A percentile compares a stretch with the other conserved stretches of the same genome.
phyloP scores from a whole-genome alignment of 1,140 invertebrate species.

The Trissolcus basalis region DNA sequence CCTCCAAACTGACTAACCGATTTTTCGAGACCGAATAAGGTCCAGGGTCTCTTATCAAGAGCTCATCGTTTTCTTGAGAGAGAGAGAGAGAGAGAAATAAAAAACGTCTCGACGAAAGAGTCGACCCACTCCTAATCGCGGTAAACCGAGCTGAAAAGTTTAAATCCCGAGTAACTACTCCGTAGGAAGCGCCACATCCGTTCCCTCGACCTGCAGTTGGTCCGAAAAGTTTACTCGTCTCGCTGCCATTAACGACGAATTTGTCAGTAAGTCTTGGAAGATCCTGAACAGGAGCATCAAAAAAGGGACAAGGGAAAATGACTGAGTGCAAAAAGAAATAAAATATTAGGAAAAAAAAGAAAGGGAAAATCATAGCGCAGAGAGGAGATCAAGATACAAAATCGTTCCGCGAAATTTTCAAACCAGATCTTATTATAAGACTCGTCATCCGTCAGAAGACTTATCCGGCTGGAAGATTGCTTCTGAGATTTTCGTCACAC shows the following conservation, averaged over 20 bases:
- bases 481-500: slow-evolving; percentile 16
- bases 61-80: slow-evolving; percentile 8
- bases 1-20: slow-evolving; percentile 10
- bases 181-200: slow-evolving; percentile 28
- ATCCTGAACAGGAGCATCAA: slow-evolving; percentile 15
- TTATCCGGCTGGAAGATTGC: slow-evolving; percentile 10
- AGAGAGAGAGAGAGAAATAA: too few species aligned
- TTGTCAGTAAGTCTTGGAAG: slow-evolving; percentile 25
- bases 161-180: slow-evolving; percentile 45
- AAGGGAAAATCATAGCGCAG: too few species aligned
- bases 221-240: slow-evolving; percentile 13
- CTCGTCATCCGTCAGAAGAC: background rate
- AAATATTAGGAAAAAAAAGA: too few species aligned
- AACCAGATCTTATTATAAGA: too few species aligned
- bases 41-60: slow-evolving; percentile 38
- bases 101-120: slow-evolving; percentile 40
- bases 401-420: too few species aligned
- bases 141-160: slow-evolving; percentile 62
- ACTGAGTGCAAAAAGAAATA: background rate
- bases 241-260: slow-evolving; percentile 39
- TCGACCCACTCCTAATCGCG: slow-evolving; percentile 52
- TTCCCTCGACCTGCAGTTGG: slow-evolving; percentile 9
- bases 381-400: too few species aligned
- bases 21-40: slow-evolving; percentile 20
- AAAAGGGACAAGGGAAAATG: background rate